phyloP scores from a whole-genome alignment of 1,140 invertebrate genomes.

The Diorhabda elongata region DNA sequence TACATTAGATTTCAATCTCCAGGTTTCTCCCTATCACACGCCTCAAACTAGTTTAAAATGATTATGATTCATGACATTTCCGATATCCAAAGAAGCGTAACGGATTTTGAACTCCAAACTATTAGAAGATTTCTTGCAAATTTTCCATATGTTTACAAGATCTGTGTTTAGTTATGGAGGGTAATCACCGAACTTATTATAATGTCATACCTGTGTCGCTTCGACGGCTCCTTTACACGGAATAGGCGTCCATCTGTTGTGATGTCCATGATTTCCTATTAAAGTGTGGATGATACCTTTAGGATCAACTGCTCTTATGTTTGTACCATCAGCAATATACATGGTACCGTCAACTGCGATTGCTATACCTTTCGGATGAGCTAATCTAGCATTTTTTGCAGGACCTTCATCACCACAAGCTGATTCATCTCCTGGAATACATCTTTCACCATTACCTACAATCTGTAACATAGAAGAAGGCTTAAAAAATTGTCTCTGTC shows the following conservation, averaged over 20 bases:
- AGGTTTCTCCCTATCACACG: too few relatives aligned
- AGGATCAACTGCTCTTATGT: conserved; percentile 85
- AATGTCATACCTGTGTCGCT: conserved; percentile 54
- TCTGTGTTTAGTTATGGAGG: too few relatives aligned
- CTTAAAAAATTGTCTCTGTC: background rate
- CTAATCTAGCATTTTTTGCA: conserved; percentile 83
- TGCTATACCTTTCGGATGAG: conserved; percentile 95
- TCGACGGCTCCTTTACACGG: conserved; percentile 78
- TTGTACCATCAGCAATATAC: conserved; percentile 92
- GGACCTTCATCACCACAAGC: conserved; percentile 92
- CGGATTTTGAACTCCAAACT: too few relatives aligned
- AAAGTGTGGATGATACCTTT: conserved; percentile 91
- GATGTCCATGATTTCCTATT: conserved; percentile 87
- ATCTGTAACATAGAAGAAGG: conserved; percentile 49
- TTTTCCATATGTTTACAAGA: too few relatives aligned
- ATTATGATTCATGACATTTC: too few relatives aligned
- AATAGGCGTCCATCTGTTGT: conserved; percentile 85
- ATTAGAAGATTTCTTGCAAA: too few relatives aligned
- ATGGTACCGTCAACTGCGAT: conserved; percentile 87
- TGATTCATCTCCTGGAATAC: conserved; percentile 83
- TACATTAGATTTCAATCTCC: too few relatives aligned
- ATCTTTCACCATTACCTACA: conserved; percentile 93
- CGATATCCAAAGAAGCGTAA: too few relatives aligned
- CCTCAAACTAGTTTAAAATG: too few relatives aligned
- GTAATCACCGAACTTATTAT: background rate